Evolutionary conservation across 2,113 vertebrate genomes (phyloP), one percentile per base, ranked within the genome.

Genomic region (Rousettus leschenaultii): DNA sequence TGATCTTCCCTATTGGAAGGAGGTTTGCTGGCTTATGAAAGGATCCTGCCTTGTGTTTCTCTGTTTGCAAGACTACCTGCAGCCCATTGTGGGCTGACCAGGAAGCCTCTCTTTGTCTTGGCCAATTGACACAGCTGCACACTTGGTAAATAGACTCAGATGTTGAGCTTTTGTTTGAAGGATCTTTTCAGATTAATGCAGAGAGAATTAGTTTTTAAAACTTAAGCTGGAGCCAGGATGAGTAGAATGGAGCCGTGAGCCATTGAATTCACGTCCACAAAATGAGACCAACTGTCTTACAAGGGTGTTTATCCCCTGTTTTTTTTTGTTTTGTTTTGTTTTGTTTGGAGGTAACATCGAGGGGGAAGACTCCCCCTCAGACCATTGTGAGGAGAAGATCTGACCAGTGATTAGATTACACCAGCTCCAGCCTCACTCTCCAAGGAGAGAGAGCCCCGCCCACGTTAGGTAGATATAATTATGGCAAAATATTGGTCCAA

Each of bases 91-190:
- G 98, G 97, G 97, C 98, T 96, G 98, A 97, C 98, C 98, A 98
- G 98, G 98, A 97, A 98, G 98, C 97, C 98, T 92, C 66, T 97
- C 98, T 99, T 99, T 99, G 98, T 99, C 99, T 99, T 99, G 98
- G 99, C 98, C 98, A 98, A 98, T 99, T 99, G 99, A 99, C 99
- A 99, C 99, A 99, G 99, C 99, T 99, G 99, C 99, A 98, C 98
- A 93, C 98, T 99, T 98, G 1, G 98, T 99, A 99, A 99, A 99
- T 96, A 99, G 97, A 98, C 97, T 98, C 98, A 98, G 98, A 98
- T 98, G 98, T 95, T 97, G 97, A 97, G 98, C 98, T 98, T 98
- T 98, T 98, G 98, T 98, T 97, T 97, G 98, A 98, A 98, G 97
- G 97, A 97, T 97, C 97, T 97, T 98, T 98, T 98, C 98, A 98